Base-by-base conservation (phyloP, 1,140 invertebrate species). In the Tachypleus tridentatus region DNA sequence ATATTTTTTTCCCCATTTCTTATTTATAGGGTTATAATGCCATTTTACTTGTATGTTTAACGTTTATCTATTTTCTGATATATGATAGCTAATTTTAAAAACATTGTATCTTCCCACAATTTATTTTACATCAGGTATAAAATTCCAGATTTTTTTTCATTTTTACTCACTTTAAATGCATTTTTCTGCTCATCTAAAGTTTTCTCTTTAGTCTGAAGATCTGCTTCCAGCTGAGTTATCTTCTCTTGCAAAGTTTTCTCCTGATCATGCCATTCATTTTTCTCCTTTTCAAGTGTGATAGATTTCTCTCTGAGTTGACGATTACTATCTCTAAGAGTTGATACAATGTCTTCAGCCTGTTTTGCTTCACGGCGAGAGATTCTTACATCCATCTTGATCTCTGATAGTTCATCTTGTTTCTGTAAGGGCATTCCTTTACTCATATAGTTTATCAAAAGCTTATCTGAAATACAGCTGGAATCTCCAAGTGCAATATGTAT, bases 331-430 rank as follows among this genome's bases (percentile, higher is more conserved):
- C 60, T 58, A 47, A 66, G 54, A 50, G 60, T 49, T 49, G 56
- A 57, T 57, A 52, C 11, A 50, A 64, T 11, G n/a, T 48, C 51
- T 63, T 85, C 81, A 0, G 82, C 79, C 3, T 81, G 76, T 69
- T 87, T 86, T n/a, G 81, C 76, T 72, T 86, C 83, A 4, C 85
- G 76, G 6, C 80, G 72, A 0, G 83, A 77, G 67, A 86, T 82
- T 64, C 85, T 80, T 66, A 86, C 82, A 70, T 88, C 86, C 5
- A 85, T 74, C 72, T 86, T 81, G 4, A 81, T 78, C 71, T 87
- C 83, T 1, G 81, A 80, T 0, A 87, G 70, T 70, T 87, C 83
- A 70, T 86, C 86, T 51, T 77, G 68, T 61, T 74, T 73, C 77
- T 77, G 70, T 2, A 29, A 29, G 29, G 2, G 29, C 29, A 29